Evolutionary conservation across 1,140 invertebrate species (phyloP).

Genomic region (Heliconius melpomene): DNA sequence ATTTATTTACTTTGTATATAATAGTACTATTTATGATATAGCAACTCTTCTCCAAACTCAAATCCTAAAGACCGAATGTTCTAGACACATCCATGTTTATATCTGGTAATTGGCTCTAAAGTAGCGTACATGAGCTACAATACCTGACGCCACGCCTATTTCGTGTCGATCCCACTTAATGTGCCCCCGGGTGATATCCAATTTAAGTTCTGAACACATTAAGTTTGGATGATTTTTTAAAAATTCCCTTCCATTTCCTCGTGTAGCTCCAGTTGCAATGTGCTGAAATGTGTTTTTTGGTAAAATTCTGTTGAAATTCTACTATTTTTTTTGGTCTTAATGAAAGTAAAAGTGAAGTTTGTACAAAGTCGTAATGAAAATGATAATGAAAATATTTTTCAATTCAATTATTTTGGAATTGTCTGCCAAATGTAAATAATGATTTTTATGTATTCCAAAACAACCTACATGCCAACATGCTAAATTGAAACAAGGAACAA

Average conservation of each 20-base stretch:
- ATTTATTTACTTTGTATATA: background rate
- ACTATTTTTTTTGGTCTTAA: too few species aligned
- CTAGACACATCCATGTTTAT: slow-evolving; percentile 24
- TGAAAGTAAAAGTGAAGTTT: too few species aligned
- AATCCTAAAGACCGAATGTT: background rate
- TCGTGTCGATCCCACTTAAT: slow-evolving; percentile 38
- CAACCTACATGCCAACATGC: too few species aligned
- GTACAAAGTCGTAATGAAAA: too few species aligned
- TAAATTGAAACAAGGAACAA: too few species aligned
- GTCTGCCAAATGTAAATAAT: too few species aligned
- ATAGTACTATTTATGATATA: background rate
- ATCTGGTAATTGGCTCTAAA: slow-evolving; percentile 41
- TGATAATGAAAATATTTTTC: too few species aligned
- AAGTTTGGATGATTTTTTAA: slow-evolving; percentile 14
- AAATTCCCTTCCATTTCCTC: background rate
- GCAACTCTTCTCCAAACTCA: too few species aligned
- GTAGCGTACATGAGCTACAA: slow-evolving; percentile 38
- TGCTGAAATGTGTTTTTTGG: slow-evolving; percentile 7
- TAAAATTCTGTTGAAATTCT: background rate
- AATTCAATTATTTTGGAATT: too few species aligned
- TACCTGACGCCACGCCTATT: slow-evolving; percentile 45
- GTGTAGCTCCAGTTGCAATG: background rate
- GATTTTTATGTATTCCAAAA: too few species aligned
- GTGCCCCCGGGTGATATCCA: slow-evolving; percentile 37
- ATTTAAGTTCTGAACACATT: slow-evolving; percentile 27